These are phyloP conservation scores for Pandemis cinnamomeana DNA, from an alignment of 2,888 invertebrate genomes.

Conservation along the genomic window DNA sequence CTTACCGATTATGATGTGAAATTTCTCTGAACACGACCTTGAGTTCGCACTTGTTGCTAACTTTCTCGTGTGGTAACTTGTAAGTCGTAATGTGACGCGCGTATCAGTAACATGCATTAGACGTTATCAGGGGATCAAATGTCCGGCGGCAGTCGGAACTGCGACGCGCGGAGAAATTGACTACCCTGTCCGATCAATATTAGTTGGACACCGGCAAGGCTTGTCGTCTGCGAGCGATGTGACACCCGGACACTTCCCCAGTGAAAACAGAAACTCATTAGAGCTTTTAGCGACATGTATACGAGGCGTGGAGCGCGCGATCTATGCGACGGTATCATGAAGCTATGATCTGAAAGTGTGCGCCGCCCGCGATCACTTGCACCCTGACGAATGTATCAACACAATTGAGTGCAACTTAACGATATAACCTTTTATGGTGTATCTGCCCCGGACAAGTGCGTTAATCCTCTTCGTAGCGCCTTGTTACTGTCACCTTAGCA, in stretches of 20 bases:
- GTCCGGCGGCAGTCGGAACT: slow-evolving; percentile 54
- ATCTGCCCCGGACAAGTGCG: slow-evolving; percentile 45
- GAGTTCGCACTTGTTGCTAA: slow-evolving; percentile 69
- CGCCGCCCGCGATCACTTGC: slow-evolving; percentile 44
- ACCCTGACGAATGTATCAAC: slow-evolving; percentile 52
- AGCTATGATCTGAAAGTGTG: slow-evolving; percentile 57
- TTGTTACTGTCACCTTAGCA: slow-evolving; percentile 59
- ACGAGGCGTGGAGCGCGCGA: slow-evolving; percentile 53
- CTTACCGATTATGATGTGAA: slow-evolving; percentile 54
- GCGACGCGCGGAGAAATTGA: slow-evolving; percentile 49
- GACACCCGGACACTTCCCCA: slow-evolving; percentile 62
- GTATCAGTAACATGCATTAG: slow-evolving; percentile 54
- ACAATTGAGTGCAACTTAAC: slow-evolving; percentile 53
- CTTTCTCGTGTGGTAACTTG: slow-evolving; percentile 68
- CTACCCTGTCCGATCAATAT: slow-evolving; percentile 68
- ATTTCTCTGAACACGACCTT: slow-evolving; percentile 63
- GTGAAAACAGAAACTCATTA: slow-evolving; percentile 73
- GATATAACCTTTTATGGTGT: slow-evolving; percentile 48
- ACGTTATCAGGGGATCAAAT: slow-evolving; percentile 71
- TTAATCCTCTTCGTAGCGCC: slow-evolving; percentile 56
- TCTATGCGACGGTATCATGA: slow-evolving; percentile 58
- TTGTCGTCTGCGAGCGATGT: slow-evolving; percentile 49
- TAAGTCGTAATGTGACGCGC: slow-evolving; percentile 61
- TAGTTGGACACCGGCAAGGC: slow-evolving; percentile 57
- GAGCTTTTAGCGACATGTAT: slow-evolving; percentile 65